Conservation (phyloP, 2,888 invertebrate genomes). For the Acanthoscelides obtectus region DNA sequence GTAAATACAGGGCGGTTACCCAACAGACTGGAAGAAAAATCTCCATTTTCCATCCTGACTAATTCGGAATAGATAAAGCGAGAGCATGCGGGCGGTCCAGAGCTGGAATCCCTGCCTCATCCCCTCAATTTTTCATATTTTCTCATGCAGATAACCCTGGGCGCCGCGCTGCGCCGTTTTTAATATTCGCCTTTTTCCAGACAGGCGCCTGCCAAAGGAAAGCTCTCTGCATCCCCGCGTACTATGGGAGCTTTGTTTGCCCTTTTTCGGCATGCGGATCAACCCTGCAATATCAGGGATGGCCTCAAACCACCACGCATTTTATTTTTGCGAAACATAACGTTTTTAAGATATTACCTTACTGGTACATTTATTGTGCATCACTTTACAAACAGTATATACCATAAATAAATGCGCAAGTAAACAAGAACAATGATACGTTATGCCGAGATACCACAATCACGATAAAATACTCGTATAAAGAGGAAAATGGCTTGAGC, state of each 20-base stretch:
- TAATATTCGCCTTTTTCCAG: constrained; percentile 23
- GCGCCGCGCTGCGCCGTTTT: constrained; percentile 25
- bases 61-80: constrained; percentile 13
- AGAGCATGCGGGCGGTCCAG: constrained; percentile 9
- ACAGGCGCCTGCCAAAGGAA: constrained; percentile 4
- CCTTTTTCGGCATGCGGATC: background rate
- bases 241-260: background rate
- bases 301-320: background rate
- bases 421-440: too few relatives aligned
- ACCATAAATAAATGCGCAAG: too few relatives aligned
- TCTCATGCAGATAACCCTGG: constrained; percentile 23
- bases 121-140: constrained; percentile 26
- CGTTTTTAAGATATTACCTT: too few relatives aligned
- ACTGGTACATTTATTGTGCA: too few relatives aligned
- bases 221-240: background rate
- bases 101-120: background rate
- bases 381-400: too few relatives aligned
- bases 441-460: too few relatives aligned
- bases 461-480: too few relatives aligned
- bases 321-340: too few relatives aligned
- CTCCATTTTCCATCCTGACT: constrained; percentile 6
- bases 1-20: background rate
- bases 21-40: background rate
- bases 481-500: too few relatives aligned
- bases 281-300: background rate